phyloP scores from a whole-genome alignment of 2,113 vertebrate genomes.

The Misgurnus mizolepis region DNA sequence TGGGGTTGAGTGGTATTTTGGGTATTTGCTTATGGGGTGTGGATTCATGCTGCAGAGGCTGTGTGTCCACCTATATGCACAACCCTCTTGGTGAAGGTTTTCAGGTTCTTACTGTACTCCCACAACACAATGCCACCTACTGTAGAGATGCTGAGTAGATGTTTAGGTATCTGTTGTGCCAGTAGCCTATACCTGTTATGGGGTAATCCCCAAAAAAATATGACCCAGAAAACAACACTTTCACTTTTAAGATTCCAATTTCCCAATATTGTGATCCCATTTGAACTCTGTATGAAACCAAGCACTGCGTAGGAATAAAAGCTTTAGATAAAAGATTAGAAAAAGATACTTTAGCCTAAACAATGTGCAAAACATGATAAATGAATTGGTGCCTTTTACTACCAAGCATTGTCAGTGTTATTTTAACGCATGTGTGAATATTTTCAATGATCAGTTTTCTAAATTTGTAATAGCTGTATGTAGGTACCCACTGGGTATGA shows the following conservation, averaged over 20 bases:
- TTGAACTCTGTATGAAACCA: no score
- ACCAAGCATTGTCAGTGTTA: no score
- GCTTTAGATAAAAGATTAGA: no score
- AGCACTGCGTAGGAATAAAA: no score
- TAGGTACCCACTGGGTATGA: slow-evolving; percentile 95
- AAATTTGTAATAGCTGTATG: slow-evolving; percentile 79
- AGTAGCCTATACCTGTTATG: background rate
- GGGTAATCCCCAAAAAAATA: no score
- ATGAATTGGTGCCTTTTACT: no score
- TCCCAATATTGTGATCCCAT: no score
- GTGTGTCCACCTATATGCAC: slow-evolving; percentile 27
- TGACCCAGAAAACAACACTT: no score
- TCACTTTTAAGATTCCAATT: no score
- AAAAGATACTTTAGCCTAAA: no score
- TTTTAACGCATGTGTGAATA: background rate
- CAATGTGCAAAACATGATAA: no score
- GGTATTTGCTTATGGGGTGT: slow-evolving; percentile 56
- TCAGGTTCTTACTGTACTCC: background rate
- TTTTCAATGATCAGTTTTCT: background rate
- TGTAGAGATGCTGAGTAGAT: background rate
- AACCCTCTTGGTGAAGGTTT: slow-evolving; percentile 29
- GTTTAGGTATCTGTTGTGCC: background rate
- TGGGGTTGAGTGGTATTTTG: slow-evolving; percentile 46
- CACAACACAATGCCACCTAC: slow-evolving; percentile 35
- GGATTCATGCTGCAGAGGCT: slow-evolving; percentile 30